A percentile compares a stretch with the other conserved stretches of the same genome.
Evolutionary conservation across 2,888 invertebrate species (phyloP).

Genomic region (Agrilus biguttatus): DNA sequence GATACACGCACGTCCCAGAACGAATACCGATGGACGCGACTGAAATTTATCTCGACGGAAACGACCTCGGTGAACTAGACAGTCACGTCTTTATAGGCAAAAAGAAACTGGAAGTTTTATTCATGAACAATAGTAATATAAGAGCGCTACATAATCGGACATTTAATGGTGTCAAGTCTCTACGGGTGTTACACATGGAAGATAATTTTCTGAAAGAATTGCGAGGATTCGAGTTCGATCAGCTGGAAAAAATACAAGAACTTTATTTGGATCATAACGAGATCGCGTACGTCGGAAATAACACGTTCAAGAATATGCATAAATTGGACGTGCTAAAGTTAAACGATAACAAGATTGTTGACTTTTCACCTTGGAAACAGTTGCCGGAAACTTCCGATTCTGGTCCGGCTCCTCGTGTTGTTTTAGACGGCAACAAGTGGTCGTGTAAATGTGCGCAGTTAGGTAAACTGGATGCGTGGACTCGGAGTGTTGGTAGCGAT

Average conservation of each 20-base stretch:
- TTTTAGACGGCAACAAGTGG: conserved; percentile 69
- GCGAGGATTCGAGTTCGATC: conserved; percentile 66
- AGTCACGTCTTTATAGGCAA: conserved; percentile 80
- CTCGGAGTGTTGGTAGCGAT: conserved; percentile 50
- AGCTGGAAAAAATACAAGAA: conserved; percentile 56
- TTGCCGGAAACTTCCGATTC: conserved; percentile 43
- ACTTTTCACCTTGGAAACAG: conserved; percentile 54
- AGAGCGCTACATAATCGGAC: conserved; percentile 64
- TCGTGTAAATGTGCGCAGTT: conserved; percentile 67
- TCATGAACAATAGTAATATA: conserved; percentile 65
- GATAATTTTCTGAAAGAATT: conserved; percentile 57
- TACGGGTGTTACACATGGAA: conserved; percentile 63
- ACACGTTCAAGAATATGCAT: conserved; percentile 60
- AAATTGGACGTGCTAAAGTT: conserved; percentile 57
- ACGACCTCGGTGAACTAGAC: conserved; percentile 61
- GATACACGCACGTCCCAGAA: conserved; percentile 59
- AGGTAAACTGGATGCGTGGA: conserved; percentile 53
- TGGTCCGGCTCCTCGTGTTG: conserved; percentile 45
- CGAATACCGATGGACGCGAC: conserved; percentile 83
- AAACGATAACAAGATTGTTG: conserved; percentile 63
- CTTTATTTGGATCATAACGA: conserved; percentile 65
- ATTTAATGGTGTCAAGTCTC: conserved; percentile 63
- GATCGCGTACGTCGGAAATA: conserved; percentile 56
- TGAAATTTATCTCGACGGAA: conserved; percentile 73
- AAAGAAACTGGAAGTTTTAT: conserved; percentile 64